Percentiles rank a stretch among this genome's conserved stretches.
Conservation (phyloP, 1,140 invertebrate genomes). For the Cotesia glomerata region DNA sequence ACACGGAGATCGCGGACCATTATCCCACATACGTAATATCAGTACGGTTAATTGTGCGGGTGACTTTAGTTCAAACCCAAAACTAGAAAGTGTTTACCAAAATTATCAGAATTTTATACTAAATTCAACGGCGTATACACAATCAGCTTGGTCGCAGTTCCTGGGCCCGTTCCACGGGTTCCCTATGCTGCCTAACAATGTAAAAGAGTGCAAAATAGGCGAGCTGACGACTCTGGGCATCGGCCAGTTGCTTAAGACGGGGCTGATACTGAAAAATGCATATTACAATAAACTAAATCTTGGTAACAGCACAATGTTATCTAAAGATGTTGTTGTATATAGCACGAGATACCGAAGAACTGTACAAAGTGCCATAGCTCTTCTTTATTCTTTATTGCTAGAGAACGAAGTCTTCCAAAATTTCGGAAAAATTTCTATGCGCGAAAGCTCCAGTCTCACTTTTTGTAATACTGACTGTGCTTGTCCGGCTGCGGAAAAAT, state of each 20-base stretch:
- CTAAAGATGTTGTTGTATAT: slow-evolving; percentile 74
- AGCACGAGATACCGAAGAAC: slow-evolving; percentile 87
- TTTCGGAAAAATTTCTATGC: slow-evolving; percentile 64
- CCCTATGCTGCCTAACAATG: slow-evolving; percentile 71
- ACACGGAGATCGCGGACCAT: slow-evolving; percentile 87
- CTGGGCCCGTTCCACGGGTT: slow-evolving; percentile 84
- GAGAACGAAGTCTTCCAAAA: slow-evolving; percentile 65
- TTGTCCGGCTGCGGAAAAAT: slow-evolving; percentile 76
- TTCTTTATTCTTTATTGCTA: slow-evolving; percentile 75
- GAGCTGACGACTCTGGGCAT: slow-evolving; percentile 71
- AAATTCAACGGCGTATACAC: slow-evolving; percentile 51
- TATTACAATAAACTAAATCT: slow-evolving; percentile 71
- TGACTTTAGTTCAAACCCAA: slow-evolving; percentile 59
- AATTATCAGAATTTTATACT: slow-evolving; percentile 53
- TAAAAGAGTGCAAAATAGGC: slow-evolving; percentile 58
- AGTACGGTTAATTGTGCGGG: slow-evolving; percentile 78
- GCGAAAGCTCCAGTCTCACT: slow-evolving; percentile 80
- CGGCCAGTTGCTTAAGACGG: slow-evolving; percentile 79
- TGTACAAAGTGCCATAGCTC: slow-evolving; percentile 84
- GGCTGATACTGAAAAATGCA: slow-evolving; percentile 72
- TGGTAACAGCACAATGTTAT: slow-evolving; percentile 54
- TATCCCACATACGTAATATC: slow-evolving; percentile 79
- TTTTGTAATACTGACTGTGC: slow-evolving; percentile 85
- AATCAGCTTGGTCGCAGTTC: slow-evolving; percentile 74
- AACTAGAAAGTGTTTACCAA: slow-evolving; percentile 52